Percentiles rank a stretch among this genome's conserved stretches.
Evolutionary conservation across 2,797 vertebrate genomes (phyloP).

Genomic region (Coregonus sp.): DNA sequence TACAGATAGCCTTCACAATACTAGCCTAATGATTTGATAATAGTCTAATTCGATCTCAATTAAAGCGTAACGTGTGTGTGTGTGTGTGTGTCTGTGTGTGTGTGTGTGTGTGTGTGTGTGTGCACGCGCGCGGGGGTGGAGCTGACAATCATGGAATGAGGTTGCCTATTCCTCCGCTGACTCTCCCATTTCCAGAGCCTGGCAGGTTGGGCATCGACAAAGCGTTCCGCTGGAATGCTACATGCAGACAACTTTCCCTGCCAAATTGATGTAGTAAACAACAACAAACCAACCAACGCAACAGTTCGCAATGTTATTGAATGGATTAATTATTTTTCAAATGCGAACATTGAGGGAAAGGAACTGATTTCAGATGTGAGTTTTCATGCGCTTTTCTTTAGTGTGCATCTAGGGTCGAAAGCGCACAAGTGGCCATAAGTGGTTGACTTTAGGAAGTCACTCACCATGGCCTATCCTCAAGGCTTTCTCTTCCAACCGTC

Average conservation of each 20-base stretch:
- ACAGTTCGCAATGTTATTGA: constrained; percentile 38
- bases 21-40: too few relatives aligned
- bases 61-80: neutral
- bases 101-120: constrained; percentile 3
- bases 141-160: constrained; percentile 17
- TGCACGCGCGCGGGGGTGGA: constrained; percentile 25
- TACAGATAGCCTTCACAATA: too few relatives aligned
- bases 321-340: constrained; percentile 9
- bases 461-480: constrained; percentile 91
- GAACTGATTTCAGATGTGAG: constrained; percentile 29
- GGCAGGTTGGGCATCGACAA: constrained; percentile 79
- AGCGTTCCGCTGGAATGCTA: constrained; percentile 66
- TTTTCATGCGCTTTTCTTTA: constrained; percentile 31
- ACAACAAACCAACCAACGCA: neutral
- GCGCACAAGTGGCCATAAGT: constrained; percentile 36
- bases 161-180: constrained; percentile 65
- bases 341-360: constrained; percentile 13
- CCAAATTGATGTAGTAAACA: constrained; percentile 7
- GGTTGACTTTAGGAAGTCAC: constrained; percentile 47
- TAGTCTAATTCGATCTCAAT: too few relatives aligned
- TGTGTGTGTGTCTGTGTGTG: constrained; percentile 25
- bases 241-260: constrained; percentile 5
- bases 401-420: constrained; percentile 12
- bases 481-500: constrained; percentile 92
- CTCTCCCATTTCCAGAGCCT: constrained; percentile 80